A percentile compares a stretch with the other conserved stretches of the same genome.
These are phyloP conservation scores for Psilopsiagon aymara DNA, from an alignment of 2,113 vertebrate genomes.

Conservation along the genomic window DNA sequence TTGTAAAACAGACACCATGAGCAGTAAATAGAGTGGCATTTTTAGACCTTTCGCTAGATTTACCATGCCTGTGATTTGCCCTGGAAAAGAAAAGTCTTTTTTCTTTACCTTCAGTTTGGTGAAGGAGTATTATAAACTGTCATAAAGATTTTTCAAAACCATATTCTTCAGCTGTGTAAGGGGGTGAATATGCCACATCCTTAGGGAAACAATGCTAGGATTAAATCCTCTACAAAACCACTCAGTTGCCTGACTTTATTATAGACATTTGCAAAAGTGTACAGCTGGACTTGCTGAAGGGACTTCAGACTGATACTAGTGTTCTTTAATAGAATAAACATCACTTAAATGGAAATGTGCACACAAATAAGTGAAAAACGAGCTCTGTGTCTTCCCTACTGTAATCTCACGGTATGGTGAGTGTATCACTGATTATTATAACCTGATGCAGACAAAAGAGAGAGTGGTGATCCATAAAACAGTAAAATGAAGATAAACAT, in stretches of 20 bases:
- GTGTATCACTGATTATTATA: neutral
- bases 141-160: neutral
- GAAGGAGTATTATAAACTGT: neutral
- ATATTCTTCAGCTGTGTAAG: neutral
- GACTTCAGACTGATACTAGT: neutral
- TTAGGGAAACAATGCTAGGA: neutral
- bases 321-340: neutral
- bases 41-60: neutral
- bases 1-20: neutral
- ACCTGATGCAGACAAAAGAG: neutral
- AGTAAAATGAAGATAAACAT: neutral
- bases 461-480: neutral
- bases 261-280: neutral
- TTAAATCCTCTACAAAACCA: slow-evolving; percentile 7
- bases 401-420: neutral
- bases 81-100: neutral
- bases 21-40: neutral
- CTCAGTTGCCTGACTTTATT: neutral
- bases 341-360: neutral
- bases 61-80: neutral
- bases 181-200: neutral
- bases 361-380: neutral
- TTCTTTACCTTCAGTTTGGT: neutral
- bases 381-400: neutral
- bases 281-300: neutral